These are phyloP conservation scores for Tipula vernalis DNA, from an alignment of 2,888 invertebrate genomes.

Conservation along the genomic window DNA sequence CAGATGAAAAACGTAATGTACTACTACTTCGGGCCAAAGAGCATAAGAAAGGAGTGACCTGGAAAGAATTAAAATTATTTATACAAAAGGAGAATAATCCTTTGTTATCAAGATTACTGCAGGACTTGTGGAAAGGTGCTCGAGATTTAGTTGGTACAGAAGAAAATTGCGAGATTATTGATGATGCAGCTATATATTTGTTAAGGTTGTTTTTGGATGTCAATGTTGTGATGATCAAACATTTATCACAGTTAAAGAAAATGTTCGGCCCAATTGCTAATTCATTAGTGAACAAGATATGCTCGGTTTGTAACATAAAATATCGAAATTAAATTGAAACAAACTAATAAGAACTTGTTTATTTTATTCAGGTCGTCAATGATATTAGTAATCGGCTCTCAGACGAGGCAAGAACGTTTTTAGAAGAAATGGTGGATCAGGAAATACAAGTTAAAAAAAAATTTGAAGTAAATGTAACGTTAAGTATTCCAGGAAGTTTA, in stretches of 20 bases:
- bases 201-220: slow-evolving; percentile 47
- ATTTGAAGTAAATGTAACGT: not conserved
- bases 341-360: not conserved
- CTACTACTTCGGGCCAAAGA: slow-evolving; percentile 16
- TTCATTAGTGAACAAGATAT: slow-evolving; percentile 43
- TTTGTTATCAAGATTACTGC: slow-evolving; percentile 23
- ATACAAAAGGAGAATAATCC: slow-evolving; percentile 31
- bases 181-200: slow-evolving; percentile 48
- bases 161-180: slow-evolving; percentile 43
- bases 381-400: slow-evolving; percentile 37
- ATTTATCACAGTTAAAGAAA: slow-evolving; percentile 42
- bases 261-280: slow-evolving; percentile 46
- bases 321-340: no score
- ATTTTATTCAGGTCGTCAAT: slow-evolving; percentile 27
- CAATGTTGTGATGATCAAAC: slow-evolving; percentile 44
- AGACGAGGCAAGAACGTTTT: slow-evolving; percentile 38
- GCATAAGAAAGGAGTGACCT: slow-evolving; percentile 36
- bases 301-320: slow-evolving; percentile 33
- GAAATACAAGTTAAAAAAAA: not conserved
- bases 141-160: slow-evolving; percentile 29
- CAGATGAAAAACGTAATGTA: slow-evolving; percentile 17
- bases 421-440: slow-evolving; percentile 30
- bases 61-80: slow-evolving; percentile 38
- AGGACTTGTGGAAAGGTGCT: slow-evolving; percentile 13
- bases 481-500: not conserved